Conservation (phyloP, 2,113 vertebrate species). For the Vulpes lagopus region DNA sequence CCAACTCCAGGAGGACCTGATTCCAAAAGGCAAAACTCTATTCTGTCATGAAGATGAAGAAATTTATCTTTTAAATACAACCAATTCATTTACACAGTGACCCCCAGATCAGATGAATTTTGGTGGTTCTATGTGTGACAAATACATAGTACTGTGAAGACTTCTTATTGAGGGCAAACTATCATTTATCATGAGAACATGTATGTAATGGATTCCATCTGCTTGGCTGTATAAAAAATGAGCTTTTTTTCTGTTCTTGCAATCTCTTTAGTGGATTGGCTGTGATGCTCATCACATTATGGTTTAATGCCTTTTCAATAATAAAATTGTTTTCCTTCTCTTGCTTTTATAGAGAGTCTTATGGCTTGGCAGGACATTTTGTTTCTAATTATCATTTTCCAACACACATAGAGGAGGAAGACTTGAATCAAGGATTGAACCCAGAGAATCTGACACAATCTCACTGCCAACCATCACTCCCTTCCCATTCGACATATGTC, state of each 20-base stretch:
- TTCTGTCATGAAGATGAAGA: neutral
- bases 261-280: neutral
- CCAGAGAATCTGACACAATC: neutral
- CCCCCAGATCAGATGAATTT: neutral
- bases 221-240: neutral
- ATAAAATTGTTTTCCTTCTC: neutral
- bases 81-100: neutral
- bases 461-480: too few species aligned
- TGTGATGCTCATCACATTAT: neutral
- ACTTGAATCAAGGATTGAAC: neutral
- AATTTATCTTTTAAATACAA: neutral
- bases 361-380: neutral
- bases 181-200: neutral
- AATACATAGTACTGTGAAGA: neutral
- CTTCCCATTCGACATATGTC: neutral
- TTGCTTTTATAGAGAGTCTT: neutral
- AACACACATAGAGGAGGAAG: neutral
- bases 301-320: neutral
- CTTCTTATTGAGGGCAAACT: neutral
- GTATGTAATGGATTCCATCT: neutral
- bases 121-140: neutral
- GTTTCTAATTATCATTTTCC: neutral
- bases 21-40: neutral
- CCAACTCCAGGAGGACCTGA: neutral
- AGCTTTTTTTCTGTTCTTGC: neutral